Evolutionary conservation across 2,888 invertebrate genomes (phyloP).

Genomic region (Autographa gamma): DNA sequence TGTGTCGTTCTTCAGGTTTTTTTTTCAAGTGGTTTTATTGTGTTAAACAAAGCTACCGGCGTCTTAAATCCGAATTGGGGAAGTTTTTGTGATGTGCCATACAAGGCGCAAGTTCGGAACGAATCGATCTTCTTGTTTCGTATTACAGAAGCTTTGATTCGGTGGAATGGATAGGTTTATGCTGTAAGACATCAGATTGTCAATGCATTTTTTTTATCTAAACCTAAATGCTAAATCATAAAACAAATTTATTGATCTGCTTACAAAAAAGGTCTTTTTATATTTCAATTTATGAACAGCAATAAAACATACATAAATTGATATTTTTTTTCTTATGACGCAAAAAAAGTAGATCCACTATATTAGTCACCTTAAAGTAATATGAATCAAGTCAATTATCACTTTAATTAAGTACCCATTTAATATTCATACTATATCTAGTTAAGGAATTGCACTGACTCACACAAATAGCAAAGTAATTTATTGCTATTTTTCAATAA

Average conservation of each 20-base stretch:
- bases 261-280: too few relatives aligned
- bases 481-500: not conserved
- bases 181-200: slow-evolving; percentile 11
- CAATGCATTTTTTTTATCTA: too few relatives aligned
- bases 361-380: too few relatives aligned
- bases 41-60: slow-evolving; percentile 58
- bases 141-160: slow-evolving; percentile 79
- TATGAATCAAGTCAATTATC: too few relatives aligned
- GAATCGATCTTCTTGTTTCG: slow-evolving; percentile 84
- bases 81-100: slow-evolving; percentile 76
- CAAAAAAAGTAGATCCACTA: too few relatives aligned
- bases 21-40: slow-evolving; percentile 58
- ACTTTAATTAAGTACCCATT: too few relatives aligned
- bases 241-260: too few relatives aligned
- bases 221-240: too few relatives aligned
- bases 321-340: too few relatives aligned
- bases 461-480: not conserved
- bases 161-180: slow-evolving; percentile 51
- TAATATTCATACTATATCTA: not conserved
- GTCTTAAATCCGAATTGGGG: slow-evolving; percentile 67
- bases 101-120: slow-evolving; percentile 78
- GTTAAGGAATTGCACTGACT: not conserved
- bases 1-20: slow-evolving; percentile 42
- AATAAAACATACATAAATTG: too few relatives aligned
- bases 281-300: too few relatives aligned